Percentiles rank a stretch among this genome's conserved stretches.
phyloP scores from a whole-genome alignment of 1,140 invertebrate species.

The Thaumetopoea pityocampa region DNA sequence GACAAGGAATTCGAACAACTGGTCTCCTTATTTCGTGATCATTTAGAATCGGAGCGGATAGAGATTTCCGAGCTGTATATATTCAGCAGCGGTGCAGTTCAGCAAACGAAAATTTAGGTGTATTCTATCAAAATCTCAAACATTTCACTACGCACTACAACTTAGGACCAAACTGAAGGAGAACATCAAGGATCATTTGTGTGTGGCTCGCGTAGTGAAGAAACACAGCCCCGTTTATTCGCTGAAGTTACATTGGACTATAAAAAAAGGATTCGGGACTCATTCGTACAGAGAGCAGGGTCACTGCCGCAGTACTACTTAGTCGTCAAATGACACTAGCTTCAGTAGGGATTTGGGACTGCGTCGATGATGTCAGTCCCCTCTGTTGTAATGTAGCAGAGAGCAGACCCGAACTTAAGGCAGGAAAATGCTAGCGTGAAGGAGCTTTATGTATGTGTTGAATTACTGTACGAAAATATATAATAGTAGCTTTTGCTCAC shows the following conservation, averaged over 20 bases:
- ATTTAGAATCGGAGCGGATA: slow-evolving; percentile 37
- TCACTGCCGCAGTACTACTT: too few relatives aligned
- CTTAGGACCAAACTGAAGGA: slow-evolving; percentile 19
- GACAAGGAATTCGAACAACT: slow-evolving; percentile 26
- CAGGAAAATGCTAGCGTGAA: too few relatives aligned
- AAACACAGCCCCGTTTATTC: slow-evolving; percentile 8
- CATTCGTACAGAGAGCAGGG: too few relatives aligned
- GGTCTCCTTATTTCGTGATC: slow-evolving; percentile 27
- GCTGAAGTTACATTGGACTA: slow-evolving; percentile 7
- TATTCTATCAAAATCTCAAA: slow-evolving; percentile 27
- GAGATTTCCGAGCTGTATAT: slow-evolving; percentile 39
- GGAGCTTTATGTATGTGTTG: too few relatives aligned
- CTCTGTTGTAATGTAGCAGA: too few relatives aligned
- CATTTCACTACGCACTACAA: slow-evolving; percentile 22
- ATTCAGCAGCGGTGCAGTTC: slow-evolving; percentile 32
- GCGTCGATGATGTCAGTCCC: too few relatives aligned
- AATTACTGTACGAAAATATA: too few relatives aligned
- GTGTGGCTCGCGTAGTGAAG: slow-evolving; percentile 15
- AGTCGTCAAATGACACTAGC: too few relatives aligned
- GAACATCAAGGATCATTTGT: slow-evolving; percentile 20
- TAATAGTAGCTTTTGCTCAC: too few relatives aligned
- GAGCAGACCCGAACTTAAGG: too few relatives aligned
- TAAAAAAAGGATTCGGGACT: too few relatives aligned
- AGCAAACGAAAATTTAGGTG: neutral
- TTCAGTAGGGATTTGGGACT: too few relatives aligned